Evolutionary conservation across 2,797 vertebrate species (phyloP).

Genomic region (Acropternis orthonyx): DNA sequence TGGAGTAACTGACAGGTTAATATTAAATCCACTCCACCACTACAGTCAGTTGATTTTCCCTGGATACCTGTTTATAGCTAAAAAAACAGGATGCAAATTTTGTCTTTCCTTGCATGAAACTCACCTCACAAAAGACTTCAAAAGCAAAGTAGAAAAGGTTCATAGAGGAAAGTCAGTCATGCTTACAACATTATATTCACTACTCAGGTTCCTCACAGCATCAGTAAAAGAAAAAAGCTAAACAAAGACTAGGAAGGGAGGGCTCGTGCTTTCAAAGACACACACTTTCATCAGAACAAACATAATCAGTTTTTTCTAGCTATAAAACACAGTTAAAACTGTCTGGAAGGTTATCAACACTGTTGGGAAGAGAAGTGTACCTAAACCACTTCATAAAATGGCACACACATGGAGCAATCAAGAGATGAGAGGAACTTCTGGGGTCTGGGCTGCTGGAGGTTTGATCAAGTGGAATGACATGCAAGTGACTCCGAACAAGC

Average conservation of each 20-base stretch:
- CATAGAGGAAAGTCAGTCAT: background rate
- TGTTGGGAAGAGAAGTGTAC: background rate
- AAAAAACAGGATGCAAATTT: background rate
- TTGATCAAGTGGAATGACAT: background rate
- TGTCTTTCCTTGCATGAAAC: background rate
- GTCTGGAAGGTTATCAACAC: background rate
- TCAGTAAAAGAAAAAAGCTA: background rate
- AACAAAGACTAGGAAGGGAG: background rate
- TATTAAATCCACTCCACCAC: conserved; percentile 22
- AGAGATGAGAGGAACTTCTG: background rate
- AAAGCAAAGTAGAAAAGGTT: background rate
- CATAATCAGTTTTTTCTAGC: background rate
- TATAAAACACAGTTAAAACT: background rate
- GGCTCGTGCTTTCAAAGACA: background rate
- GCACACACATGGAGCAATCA: background rate
- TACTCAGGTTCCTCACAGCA: background rate
- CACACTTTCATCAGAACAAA: background rate
- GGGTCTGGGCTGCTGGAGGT: background rate
- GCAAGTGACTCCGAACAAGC: background rate
- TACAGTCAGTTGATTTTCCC: background rate
- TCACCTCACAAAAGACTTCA: background rate
- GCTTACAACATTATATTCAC: background rate
- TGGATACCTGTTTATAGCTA: background rate
- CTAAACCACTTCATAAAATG: background rate
- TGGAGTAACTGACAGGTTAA: background rate